Base-by-base conservation (phyloP, 2,888 invertebrate species). In the Prenolepis imparis region DNA sequence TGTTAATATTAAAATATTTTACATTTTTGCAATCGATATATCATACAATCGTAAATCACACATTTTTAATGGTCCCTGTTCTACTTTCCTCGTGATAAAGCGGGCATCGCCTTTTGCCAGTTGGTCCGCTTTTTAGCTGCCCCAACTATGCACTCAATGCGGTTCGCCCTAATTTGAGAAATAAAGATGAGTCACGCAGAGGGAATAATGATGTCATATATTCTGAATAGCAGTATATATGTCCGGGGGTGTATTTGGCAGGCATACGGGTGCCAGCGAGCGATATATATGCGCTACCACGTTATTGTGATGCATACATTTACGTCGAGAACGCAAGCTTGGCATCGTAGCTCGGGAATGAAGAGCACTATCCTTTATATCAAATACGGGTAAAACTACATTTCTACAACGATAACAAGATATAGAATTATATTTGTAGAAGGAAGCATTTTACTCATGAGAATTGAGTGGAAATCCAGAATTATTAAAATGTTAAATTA, bases 151-250 rank as follows among this genome's bases (percentile, higher is more conserved):
- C 78, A 55, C 59, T 68, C 59, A 59, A 70, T 59, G 70, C 59
- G 59, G 59, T 32, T 68, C 68, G 70, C 44, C 32, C 78, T 24
- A 80, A 73, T 81, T 81, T 81, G 61, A 81, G 63, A 81, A 41
- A 81, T 73, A 73, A 73, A 81, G 72, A 81, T 64, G 52, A 81
- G 81, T 55, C 75, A 74, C 75, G 75, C 63, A 81, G n/a, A 52
- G 81, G 74, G 74, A 73, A 74, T 81, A 81, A 81, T 81, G 72
- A 81, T 75, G 64, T 81, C 81, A 55, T 81, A 64, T 73, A 81
- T 73, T 21, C 75, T 55, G 75, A 36, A 63, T 36, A 21, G 63
- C 18, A 39, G 24, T 52, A 36, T 73, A 36, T 73, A 70, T 32
- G 44, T 12, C 57, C 41, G 57, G 15, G 68, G 32, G 57, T 78